Conservation (phyloP, 2,888 invertebrate genomes). For the Cancer borealis region DNA sequence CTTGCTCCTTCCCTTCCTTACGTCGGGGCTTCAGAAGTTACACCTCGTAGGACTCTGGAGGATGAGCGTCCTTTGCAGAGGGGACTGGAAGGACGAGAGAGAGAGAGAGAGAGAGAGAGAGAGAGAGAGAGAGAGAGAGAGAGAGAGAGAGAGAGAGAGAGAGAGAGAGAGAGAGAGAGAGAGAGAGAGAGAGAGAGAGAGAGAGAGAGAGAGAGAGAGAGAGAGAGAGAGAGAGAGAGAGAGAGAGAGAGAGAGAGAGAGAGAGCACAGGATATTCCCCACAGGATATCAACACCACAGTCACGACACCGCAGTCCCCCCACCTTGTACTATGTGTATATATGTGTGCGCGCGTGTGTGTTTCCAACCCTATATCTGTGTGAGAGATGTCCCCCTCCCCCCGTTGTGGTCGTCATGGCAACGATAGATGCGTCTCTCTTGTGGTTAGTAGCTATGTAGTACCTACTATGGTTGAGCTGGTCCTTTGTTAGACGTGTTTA, state of each 20-base stretch:
- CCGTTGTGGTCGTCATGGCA: background rate
- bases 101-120: conserved; percentile 20
- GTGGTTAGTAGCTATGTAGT: background rate
- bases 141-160: background rate
- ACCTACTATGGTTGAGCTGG: background rate
- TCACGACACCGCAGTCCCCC: too few relatives aligned
- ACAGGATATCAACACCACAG: too few relatives aligned
- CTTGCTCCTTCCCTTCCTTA: too few relatives aligned
- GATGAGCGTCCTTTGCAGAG: background rate
- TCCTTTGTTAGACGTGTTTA: background rate
- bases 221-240: too few relatives aligned
- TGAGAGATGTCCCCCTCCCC: background rate
- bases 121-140: conserved; percentile 5
- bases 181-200: too few relatives aligned
- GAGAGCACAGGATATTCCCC: too few relatives aligned
- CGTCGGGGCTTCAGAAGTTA: background rate
- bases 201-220: too few relatives aligned
- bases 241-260: too few relatives aligned
- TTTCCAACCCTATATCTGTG: too few relatives aligned
- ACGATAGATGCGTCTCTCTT: background rate
- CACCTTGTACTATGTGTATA: too few relatives aligned
- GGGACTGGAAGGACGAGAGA: background rate
- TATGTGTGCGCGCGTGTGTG: too few relatives aligned
- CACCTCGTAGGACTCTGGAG: background rate
- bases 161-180: background rate